These are phyloP conservation scores for Rhagonycha lutea DNA, from an alignment of 2,888 invertebrate species.

Conservation along the genomic window DNA sequence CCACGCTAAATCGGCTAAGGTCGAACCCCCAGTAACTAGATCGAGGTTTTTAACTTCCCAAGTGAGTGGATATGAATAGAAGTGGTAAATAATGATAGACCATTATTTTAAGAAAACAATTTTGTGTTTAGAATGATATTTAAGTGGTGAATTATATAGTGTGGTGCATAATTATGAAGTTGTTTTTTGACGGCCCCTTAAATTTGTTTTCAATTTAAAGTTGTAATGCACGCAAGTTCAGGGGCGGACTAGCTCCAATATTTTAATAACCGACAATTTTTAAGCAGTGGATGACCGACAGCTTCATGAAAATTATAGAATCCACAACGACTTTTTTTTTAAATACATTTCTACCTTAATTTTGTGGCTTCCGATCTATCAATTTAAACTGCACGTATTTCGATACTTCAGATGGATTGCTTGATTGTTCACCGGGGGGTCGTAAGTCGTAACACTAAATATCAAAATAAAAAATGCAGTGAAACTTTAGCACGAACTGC, in stretches of 20 bases:
- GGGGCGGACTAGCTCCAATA: neutral
- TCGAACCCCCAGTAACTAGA: neutral
- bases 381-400: too few relatives aligned
- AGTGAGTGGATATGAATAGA: neutral
- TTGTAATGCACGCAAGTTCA: neutral
- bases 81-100: conserved; percentile 9
- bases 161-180: conserved; percentile 20
- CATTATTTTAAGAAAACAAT: conserved; percentile 24
- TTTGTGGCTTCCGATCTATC: too few relatives aligned
- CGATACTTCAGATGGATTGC: too few relatives aligned
- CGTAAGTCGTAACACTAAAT: too few relatives aligned
- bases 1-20: neutral
- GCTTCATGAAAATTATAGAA: too few relatives aligned
- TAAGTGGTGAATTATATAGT: conserved; percentile 23
- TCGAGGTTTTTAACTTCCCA: neutral
- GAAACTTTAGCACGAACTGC: too few relatives aligned
- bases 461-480: too few relatives aligned
- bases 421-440: too few relatives aligned
- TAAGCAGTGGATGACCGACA: too few relatives aligned
- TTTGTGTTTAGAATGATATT: conserved; percentile 12
- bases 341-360: too few relatives aligned
- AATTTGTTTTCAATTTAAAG: conserved; percentile 22
- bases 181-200: conserved; percentile 23
- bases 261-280: too few relatives aligned
- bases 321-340: too few relatives aligned